These are phyloP conservation scores for Chroicocephalus ridibundus DNA, from an alignment of 2,113 vertebrate species.

Conservation along the genomic window DNA sequence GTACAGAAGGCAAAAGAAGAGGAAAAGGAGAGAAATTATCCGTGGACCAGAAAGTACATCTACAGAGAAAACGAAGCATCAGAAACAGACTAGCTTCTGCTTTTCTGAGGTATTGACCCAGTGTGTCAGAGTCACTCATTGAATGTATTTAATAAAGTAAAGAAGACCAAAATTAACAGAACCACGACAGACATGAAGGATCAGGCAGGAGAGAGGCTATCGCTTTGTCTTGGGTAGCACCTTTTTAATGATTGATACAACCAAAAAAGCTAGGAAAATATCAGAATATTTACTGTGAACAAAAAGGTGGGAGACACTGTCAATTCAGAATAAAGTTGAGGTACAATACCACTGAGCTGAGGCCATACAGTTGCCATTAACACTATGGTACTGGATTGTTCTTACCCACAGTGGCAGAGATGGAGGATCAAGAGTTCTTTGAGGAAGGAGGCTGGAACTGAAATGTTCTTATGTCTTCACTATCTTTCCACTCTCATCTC, in stretches of 20 bases:
- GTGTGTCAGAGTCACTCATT: background rate
- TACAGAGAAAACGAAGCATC: background rate
- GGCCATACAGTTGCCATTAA: background rate
- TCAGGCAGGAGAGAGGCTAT: background rate
- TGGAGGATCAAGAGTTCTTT: background rate
- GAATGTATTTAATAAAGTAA: background rate
- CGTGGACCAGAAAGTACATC: background rate
- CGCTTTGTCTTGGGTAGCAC: background rate
- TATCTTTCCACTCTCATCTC: background rate
- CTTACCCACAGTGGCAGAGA: background rate
- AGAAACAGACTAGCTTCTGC: rapidly evolving
- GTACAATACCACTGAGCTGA: background rate
- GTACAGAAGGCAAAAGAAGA: background rate
- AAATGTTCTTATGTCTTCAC: background rate
- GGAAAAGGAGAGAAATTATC: background rate
- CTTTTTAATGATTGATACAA: background rate
- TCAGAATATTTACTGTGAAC: background rate
- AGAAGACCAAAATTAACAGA: background rate
- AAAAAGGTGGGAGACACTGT: background rate
- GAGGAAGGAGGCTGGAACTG: background rate
- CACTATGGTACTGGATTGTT: background rate
- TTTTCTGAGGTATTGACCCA: background rate
- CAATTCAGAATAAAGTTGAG: background rate
- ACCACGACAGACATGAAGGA: background rate
- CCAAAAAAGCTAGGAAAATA: background rate